Conservation (phyloP, 2,113 vertebrate species). For the Setophaga coronata region DNA sequence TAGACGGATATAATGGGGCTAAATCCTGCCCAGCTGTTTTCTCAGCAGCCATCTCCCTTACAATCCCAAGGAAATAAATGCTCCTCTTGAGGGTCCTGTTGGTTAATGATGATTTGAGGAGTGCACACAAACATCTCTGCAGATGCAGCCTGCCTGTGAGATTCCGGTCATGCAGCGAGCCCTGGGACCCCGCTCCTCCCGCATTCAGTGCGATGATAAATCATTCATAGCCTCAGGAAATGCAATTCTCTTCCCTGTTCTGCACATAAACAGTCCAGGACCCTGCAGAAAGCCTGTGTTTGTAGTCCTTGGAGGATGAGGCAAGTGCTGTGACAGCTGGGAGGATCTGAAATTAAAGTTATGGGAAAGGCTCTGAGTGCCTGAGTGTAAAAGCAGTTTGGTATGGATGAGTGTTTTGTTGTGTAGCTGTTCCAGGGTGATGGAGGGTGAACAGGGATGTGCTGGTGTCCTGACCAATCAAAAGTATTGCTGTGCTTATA, state of each 20-base stretch:
- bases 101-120: conserved; percentile 64
- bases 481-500: not conserved
- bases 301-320: conserved; percentile 37
- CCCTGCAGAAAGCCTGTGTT: conserved; percentile 24
- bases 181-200: conserved; percentile 46
- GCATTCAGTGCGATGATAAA: conserved; percentile 49
- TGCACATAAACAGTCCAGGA: conserved; percentile 31
- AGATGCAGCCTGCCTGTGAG: conserved; percentile 30
- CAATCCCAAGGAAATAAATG: conserved; percentile 41
- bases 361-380: not conserved
- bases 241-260: not conserved
- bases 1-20: not conserved
- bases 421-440: not conserved
- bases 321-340: conserved; percentile 30
- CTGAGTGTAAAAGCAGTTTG: not conserved
- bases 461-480: not conserved
- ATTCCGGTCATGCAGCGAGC: conserved; percentile 33
- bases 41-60: conserved; percentile 40
- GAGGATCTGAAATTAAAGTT: conserved; percentile 20
- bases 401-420: not conserved
- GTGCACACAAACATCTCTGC: conserved; percentile 50
- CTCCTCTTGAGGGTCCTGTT: conserved; percentile 51
- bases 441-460: not conserved
- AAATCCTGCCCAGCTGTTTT: conserved; percentile 64
- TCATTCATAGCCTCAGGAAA: conserved; percentile 63